Conservation (phyloP, 23 tunicate genomes). For the Diplosoma virens region DNA sequence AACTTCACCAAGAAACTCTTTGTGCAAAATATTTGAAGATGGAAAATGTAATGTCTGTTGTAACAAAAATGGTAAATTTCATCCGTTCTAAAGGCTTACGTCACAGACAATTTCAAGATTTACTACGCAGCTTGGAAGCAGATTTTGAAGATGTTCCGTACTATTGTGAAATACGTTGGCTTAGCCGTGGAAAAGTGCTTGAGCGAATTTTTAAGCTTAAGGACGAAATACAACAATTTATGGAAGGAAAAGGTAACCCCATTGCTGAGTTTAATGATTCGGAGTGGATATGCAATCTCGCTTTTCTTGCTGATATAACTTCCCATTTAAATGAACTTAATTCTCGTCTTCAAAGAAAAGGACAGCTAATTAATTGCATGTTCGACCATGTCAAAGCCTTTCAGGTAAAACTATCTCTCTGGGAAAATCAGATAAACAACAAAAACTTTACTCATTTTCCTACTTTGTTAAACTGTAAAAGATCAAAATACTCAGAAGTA, state of each 20-base stretch:
- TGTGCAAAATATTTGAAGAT: constrained; percentile 37
- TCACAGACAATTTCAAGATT: constrained; percentile 40
- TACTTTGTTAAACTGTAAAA: constrained; percentile 30
- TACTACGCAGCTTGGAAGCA: constrained; percentile 25
- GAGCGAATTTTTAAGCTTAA: constrained; percentile 23
- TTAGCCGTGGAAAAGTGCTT: constrained; percentile 27
- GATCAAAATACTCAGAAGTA: constrained; percentile 9
- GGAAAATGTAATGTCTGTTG: constrained; percentile 31
- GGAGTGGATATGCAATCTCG: constrained; percentile 8
- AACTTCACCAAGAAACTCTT: constrained; percentile 36
- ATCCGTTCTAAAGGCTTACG: constrained; percentile 38
- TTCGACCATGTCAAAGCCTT: constrained; percentile 48
- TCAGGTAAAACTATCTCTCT: constrained; percentile 31
- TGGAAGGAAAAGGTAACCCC: constrained; percentile 11
- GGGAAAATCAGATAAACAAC: constrained; percentile 45
- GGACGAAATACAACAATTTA: constrained; percentile 20
- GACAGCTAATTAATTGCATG: constrained; percentile 1
- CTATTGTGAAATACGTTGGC: constrained; percentile 17
- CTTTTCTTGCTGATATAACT: constrained; percentile 28
- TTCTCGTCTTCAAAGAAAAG: constrained; percentile 7
- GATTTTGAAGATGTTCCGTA: constrained; percentile 38
- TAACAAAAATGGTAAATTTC: constrained; percentile 6
- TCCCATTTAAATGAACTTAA: constrained; percentile 30
- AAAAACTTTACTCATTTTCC: constrained; percentile 56
- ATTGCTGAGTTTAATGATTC: neutral